phyloP scores from a whole-genome alignment of 2,113 vertebrate species.

The Rhabdomys dilectus region DNA sequence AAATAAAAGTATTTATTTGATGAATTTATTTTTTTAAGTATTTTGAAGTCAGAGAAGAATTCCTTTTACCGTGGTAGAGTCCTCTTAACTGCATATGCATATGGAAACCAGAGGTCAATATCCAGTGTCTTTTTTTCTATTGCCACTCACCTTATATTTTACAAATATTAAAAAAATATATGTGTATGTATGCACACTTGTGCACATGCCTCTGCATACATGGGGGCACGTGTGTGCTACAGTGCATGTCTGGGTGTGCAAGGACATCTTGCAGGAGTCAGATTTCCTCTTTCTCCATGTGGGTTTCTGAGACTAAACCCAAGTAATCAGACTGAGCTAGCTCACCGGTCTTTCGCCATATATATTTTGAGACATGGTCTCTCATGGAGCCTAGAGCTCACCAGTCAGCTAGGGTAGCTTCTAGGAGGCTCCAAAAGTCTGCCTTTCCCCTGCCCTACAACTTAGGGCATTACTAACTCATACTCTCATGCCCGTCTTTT shows the following conservation, averaged over 20 bases:
- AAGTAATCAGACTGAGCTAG: not conserved
- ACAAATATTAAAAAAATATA: not conserved
- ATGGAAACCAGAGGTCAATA: not conserved
- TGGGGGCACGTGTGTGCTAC: not conserved
- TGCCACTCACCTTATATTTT: not conserved
- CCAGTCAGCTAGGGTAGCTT: not conserved
- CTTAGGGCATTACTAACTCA: not conserved
- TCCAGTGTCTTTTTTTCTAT: not conserved
- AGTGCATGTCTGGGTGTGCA: not conserved
- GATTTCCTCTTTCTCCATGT: not conserved
- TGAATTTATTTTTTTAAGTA: not conserved
- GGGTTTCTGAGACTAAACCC: not conserved
- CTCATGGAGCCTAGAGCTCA: not conserved
- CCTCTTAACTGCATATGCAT: rapidly evolving
- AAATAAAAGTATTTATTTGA: not conserved
- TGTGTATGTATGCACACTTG: not conserved
- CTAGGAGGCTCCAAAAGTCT: not conserved
- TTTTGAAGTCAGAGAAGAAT: not conserved
- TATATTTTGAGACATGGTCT: not conserved
- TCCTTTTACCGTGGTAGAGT: not conserved
- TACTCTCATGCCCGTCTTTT: not conserved
- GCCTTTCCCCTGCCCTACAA: not conserved
- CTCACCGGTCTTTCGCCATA: not conserved
- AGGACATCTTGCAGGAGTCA: not conserved
- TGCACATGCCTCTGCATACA: too few relatives aligned